These are phyloP conservation scores for Drosophila carrolli DNA, from an alignment of 1,140 invertebrate species.

Conservation along the genomic window DNA sequence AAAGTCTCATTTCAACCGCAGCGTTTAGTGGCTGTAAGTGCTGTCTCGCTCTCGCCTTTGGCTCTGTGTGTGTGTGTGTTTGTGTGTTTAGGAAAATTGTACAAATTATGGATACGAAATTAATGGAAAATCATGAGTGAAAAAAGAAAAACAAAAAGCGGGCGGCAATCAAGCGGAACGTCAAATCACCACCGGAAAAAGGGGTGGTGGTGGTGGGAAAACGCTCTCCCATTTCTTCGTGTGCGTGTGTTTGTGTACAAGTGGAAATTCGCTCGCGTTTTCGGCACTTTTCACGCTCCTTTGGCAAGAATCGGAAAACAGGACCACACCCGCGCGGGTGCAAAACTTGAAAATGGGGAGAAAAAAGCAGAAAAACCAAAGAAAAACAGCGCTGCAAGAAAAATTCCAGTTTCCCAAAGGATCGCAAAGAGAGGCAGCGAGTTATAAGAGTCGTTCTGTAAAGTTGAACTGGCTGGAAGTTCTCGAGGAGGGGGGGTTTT, in stretches of 20 bases:
- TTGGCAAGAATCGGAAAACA: conserved; percentile 36
- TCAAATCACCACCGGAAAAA: conserved; percentile 1
- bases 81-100: conserved; percentile 18
- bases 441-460: conserved; percentile 11
- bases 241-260: not conserved
- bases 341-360: conserved; percentile 45
- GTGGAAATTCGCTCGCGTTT: conserved; percentile 39
- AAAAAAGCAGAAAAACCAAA: conserved; percentile 38
- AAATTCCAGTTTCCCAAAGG: conserved; percentile 51
- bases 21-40: conserved; percentile 51
- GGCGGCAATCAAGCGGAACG: conserved; percentile 39
- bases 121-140: conserved; percentile 12
- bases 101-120: conserved; percentile 27
- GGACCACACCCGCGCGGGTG: conserved; percentile 73
- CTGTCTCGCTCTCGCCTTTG: conserved; percentile 10
- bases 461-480: conserved; percentile 11
- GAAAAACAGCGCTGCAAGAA: conserved; percentile 53
- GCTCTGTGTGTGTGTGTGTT: conserved; percentile 8
- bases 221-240: conserved; percentile 11
- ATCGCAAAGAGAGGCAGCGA: conserved; percentile 18
- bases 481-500: conserved; percentile 8
- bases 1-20: conserved; percentile 30
- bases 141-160: conserved; percentile 33
- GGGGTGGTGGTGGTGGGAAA: conserved; percentile 1
- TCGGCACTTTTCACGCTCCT: conserved; percentile 26